Conservation (phyloP, 2,797 vertebrate genomes). For the Tangara arthus region DNA sequence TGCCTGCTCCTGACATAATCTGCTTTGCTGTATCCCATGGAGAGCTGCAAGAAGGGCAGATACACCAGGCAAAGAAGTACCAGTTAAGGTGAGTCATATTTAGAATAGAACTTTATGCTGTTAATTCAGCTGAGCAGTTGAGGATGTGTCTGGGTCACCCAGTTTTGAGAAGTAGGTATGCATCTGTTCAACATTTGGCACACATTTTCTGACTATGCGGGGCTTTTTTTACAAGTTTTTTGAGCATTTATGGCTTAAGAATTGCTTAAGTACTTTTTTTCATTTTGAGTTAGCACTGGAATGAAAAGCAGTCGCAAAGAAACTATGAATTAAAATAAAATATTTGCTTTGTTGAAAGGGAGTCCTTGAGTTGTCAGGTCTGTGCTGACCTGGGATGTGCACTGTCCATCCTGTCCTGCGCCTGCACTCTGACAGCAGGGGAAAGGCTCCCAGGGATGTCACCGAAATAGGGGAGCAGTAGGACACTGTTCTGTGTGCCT, state of each 20-base stretch:
- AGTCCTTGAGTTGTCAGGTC: background rate
- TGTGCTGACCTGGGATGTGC: background rate
- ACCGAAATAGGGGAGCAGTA: background rate
- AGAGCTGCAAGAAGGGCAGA: background rate
- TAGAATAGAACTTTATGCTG: background rate
- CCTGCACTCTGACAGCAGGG: background rate
- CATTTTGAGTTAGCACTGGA: background rate
- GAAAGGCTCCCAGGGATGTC: background rate
- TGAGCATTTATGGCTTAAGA: background rate
- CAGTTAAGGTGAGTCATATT: background rate
- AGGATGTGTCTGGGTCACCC: constrained; percentile 32
- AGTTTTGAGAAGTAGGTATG: background rate
- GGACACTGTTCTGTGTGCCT: background rate
- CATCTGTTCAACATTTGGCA: background rate
- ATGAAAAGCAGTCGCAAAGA: background rate
- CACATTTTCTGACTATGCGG: background rate
- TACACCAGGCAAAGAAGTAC: background rate
- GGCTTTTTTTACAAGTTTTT: background rate
- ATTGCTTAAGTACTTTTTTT: background rate
- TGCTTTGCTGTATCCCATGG: background rate
- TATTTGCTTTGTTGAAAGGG: background rate
- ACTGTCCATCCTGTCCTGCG: background rate
- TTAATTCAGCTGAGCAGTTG: background rate
- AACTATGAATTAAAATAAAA: background rate
- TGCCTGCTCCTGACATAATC: background rate